Base-by-base conservation (phyloP, 2,113 vertebrate genomes). In the Amblyopsis rosae region DNA sequence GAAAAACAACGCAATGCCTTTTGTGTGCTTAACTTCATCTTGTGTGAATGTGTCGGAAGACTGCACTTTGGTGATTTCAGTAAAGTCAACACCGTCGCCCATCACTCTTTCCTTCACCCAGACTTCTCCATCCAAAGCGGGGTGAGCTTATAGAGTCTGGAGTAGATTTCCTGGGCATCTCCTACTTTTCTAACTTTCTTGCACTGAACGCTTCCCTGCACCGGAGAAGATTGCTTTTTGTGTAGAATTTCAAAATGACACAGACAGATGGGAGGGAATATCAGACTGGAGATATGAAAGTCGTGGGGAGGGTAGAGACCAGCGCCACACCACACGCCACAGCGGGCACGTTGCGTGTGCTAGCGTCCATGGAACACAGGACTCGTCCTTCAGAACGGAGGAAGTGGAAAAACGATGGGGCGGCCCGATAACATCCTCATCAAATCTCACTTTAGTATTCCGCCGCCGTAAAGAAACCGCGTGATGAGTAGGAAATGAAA, bases 371-470 rank as follows among this genome's bases (percentile, higher is more conserved):
- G 26, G 35, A 41, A 41, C 35, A 41, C 35, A 41, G 61, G 70
- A 65, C 81, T 73, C 88, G 86, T 88, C 86, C 82, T 86, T 82
- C 73, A 70, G 67, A 73, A 73, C 83, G 82, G 80, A 87, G 78
- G 81, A 79, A 83, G 73, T 86, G 81, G 85, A 84, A 82, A 86
- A 87, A 89, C 84, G 83, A 76, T 72, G 69, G 5, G 26, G 33
- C 7, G 57, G 73, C 47, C 75, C 75, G 89, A 89, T 87, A 88
- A 86, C 67, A 19, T 76, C 80, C 86, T 89, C 86, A 89, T 89
- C 86, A 88, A 91, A 90, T 88, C 84, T 79, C 68, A 82, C 89
- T 88, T 90, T 85, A 90, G 91, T 91, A 91, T 88, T 84, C 82
- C 0, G 26, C 72, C n/a, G 59, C 77, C 67, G 81, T 69, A 84